These are phyloP conservation scores for Pluvianellus socialis DNA, from an alignment of 2,113 vertebrate genomes.

Conservation along the genomic window DNA sequence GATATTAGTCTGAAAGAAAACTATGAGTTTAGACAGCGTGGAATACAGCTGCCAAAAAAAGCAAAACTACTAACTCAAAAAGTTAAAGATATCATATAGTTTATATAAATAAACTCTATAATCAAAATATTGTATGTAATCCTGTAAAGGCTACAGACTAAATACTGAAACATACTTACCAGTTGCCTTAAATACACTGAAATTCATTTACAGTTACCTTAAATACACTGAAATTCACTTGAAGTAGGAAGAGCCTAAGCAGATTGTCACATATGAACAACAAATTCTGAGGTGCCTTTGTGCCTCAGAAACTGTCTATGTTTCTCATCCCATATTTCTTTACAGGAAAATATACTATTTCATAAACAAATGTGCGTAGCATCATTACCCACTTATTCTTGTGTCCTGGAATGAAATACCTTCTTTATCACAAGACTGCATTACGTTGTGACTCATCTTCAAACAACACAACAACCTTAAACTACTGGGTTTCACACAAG, in stretches of 20 bases:
- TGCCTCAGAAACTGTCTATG: not conserved
- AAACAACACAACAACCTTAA: not conserved
- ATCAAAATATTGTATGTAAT: not conserved
- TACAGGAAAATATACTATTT: not conserved
- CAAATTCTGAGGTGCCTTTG: not conserved
- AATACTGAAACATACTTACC: not conserved
- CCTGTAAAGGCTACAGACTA: not conserved
- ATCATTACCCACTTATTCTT: not conserved
- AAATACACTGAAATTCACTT: not conserved
- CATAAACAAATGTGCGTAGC: not conserved
- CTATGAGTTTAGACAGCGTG: not conserved
- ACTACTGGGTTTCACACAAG: not conserved
- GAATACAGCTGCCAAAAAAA: not conserved
- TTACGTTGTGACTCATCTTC: not conserved
- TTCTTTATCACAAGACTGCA: not conserved
- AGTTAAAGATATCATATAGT: not conserved
- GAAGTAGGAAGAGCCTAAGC: not conserved
- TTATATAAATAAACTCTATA: not conserved
- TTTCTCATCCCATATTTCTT: not conserved
- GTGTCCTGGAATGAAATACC: not conserved
- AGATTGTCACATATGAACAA: not conserved
- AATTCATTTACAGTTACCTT: not conserved
- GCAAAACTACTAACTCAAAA: not conserved
- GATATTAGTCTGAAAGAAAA: conserved; percentile 50
- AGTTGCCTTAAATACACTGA: not conserved